Evolutionary conservation across 2,888 invertebrate species (phyloP).

Genomic region (Pseudoips prasinana): DNA sequence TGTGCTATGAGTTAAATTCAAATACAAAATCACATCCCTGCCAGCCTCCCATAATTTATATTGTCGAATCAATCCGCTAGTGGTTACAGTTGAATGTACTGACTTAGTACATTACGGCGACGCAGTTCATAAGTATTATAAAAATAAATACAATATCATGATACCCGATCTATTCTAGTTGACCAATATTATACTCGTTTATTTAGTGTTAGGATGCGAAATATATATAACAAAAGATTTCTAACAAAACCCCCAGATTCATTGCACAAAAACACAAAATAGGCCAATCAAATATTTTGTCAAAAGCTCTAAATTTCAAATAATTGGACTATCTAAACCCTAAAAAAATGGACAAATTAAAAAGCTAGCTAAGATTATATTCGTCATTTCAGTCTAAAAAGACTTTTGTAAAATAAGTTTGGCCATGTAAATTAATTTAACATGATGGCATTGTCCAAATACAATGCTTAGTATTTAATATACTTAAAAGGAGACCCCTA

Average conservation of each 20-base stretch:
- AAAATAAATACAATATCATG: slow-evolving; percentile 52
- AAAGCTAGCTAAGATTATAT: slow-evolving; percentile 41
- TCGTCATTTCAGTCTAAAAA: slow-evolving; percentile 30
- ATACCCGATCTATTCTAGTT: slow-evolving; percentile 30
- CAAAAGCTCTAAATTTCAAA: slow-evolving; percentile 32
- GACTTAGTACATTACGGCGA: slow-evolving; percentile 14
- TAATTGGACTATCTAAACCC: slow-evolving; percentile 53
- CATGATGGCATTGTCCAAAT: too few species aligned
- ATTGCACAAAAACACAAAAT: slow-evolving; percentile 39
- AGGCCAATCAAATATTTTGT: slow-evolving; percentile 12
- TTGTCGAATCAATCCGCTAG: slow-evolving; percentile 37
- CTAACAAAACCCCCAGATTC: slow-evolving; percentile 25
- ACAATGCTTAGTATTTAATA: too few species aligned
- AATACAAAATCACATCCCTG: slow-evolving; percentile 11
- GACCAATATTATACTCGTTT: slow-evolving; percentile 22
- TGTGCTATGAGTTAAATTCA: slow-evolving; percentile 24
- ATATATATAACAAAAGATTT: slow-evolving; percentile 28
- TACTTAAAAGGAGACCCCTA: too few species aligned
- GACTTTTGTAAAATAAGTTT: slow-evolving; percentile 14
- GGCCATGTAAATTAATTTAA: slow-evolving; percentile 5
- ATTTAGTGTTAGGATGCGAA: slow-evolving; percentile 27
- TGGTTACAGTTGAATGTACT: slow-evolving; percentile 8
- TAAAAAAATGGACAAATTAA: slow-evolving; percentile 44
- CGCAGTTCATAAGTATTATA: slow-evolving; percentile 33
- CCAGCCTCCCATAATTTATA: slow-evolving; percentile 25